phyloP scores from a whole-genome alignment of 1,140 invertebrate species.

The Holcopasites calliopsidis region DNA sequence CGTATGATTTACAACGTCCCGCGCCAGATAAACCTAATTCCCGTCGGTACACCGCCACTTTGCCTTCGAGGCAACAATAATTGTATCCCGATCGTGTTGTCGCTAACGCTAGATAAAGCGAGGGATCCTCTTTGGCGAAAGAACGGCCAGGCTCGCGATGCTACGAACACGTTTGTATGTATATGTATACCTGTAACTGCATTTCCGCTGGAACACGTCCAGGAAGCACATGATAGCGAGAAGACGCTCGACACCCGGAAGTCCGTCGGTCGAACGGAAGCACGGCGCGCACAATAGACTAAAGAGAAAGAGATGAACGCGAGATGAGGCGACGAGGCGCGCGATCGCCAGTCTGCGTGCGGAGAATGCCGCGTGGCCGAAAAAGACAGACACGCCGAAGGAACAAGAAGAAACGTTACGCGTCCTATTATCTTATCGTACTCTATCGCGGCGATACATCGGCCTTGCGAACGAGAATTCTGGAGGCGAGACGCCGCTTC shows the following conservation, averaged over 20 bases:
- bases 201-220: constrained; percentile 23
- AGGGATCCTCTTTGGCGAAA: neutral
- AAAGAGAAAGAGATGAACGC: neutral
- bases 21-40: neutral
- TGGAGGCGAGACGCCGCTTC: neutral
- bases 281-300: neutral
- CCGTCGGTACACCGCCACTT: neutral
- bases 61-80: too few species aligned
- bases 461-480: neutral
- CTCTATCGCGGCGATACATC: constrained; percentile 3
- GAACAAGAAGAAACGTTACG: neutral
- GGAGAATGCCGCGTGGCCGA: too few species aligned
- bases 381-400: neutral
- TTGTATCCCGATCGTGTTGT: too few species aligned
- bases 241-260: constrained; percentile 5
- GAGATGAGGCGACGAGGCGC: neutral
- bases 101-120: neutral
- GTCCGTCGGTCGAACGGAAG: neutral
- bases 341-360: neutral
- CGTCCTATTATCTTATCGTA: constrained; percentile 31
- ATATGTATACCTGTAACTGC: constrained; percentile 24
- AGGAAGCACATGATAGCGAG: constrained; percentile 20
- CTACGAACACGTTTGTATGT: too few species aligned
- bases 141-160: too few species aligned
- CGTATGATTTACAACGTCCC: neutral